phyloP scores from a whole-genome alignment of 92 coral and sea anemone species.

The Zoanthus sociatus region DNA sequence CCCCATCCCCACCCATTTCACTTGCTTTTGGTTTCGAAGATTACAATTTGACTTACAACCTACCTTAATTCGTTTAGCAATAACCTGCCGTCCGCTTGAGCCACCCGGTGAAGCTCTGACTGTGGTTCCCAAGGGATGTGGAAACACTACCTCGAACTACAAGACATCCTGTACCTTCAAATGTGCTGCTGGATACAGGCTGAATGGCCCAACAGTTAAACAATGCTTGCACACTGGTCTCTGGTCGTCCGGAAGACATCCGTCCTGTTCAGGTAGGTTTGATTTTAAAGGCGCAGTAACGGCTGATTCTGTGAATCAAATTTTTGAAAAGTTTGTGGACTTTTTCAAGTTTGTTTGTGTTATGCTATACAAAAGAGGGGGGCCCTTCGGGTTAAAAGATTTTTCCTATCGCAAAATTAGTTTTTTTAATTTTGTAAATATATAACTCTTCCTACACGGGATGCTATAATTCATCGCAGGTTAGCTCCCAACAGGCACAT shows the following conservation, averaged over 20 bases:
- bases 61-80: not conserved
- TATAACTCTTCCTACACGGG: no score
- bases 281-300: no score
- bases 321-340: no score
- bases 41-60: not conserved
- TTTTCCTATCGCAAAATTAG: no score
- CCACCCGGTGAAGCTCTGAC: not conserved
- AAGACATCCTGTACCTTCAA: not conserved
- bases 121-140: slow-evolving; percentile 18
- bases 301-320: no score
- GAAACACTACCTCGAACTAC: not conserved
- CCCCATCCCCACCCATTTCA: no score
- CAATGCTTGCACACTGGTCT: slow-evolving; percentile 29
- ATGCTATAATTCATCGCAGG: no score
- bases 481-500: no score
- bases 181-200: slow-evolving; percentile 20
- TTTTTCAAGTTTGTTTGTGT: no score
- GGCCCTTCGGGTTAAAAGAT: no score
- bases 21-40: not conserved
- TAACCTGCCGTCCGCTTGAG: not conserved
- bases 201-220: slow-evolving; percentile 22
- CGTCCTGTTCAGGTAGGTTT: slow-evolving; percentile 24
- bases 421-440: no score
- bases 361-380: no score
- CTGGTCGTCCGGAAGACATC: slow-evolving; percentile 14